Evolutionary conservation across 2,888 invertebrate species (phyloP), one percentile per base, ranked within the genome.

Genomic region (Thalpophila matura): DNA sequence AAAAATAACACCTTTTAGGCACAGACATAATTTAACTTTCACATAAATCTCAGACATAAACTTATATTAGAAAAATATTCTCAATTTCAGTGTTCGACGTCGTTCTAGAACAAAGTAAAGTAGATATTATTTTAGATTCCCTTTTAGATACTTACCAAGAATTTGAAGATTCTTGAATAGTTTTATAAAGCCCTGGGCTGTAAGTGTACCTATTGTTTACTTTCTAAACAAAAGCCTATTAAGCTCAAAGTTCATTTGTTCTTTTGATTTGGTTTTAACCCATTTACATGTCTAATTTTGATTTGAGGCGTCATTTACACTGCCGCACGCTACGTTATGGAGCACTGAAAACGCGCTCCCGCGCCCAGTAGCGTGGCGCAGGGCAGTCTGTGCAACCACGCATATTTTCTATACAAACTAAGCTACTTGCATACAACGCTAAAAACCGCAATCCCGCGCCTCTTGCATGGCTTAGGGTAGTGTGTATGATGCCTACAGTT

Each of bases 71-170:
- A 18, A 40, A 56, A 65, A 56, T 42, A 33, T 56, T 68, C 46
- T 16, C 14, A 31, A 31, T 72, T 72, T 46, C 37, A 35, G 26
- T 16, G 18, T 33, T 53, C 51, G 53, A 16, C 18, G 29, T 67
- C 27, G 16, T 16, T 33, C 12, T 50, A 24, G 22, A 49, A 49
- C 33, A 26, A 47, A 33, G 26, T 31, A 31, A 42, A 37, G 45
- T 40, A 31, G 22, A 56, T 56, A 56, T 65, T 56, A 56, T 66
- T 65, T 47, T 18, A 65, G 37, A 51, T 40, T 33, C 16, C 40
- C 9, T 40, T 54, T 12, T n/a, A 18, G n/a, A 35, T 31, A 26
- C 10, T 18, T 6, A 2, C 4, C n/a, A 38, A 58, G 14, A 31
- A 12, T 57, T 54, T 54, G n/a, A 53, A 54, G 45, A 27, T 67